A percentile compares a stretch with the other conserved stretches of the same genome.
phyloP scores from a whole-genome alignment of 2,113 vertebrate genomes.

The Lichenostomus cassidix region DNA sequence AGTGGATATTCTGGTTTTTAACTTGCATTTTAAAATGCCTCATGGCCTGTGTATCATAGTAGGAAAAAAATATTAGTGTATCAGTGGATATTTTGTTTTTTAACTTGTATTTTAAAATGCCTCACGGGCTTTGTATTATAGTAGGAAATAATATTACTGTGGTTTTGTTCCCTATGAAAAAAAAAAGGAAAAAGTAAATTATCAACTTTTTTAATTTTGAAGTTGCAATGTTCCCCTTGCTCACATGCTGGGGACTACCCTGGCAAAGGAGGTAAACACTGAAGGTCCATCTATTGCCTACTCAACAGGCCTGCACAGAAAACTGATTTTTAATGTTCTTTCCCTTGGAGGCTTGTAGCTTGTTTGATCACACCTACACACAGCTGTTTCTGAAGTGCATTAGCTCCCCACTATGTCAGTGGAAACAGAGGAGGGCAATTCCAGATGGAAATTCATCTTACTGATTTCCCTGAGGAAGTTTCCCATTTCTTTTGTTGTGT shows the following conservation, averaged over 20 bases:
- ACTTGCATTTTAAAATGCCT: background rate
- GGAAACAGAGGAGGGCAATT: background rate
- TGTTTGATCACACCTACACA: accelerated
- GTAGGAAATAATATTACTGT: background rate
- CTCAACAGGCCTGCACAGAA: background rate
- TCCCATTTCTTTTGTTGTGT: background rate
- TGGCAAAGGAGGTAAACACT: background rate
- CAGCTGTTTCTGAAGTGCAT: background rate
- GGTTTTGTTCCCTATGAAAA: background rate
- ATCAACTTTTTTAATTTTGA: background rate
- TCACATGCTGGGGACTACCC: background rate
- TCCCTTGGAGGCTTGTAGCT: background rate
- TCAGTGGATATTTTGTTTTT: background rate
- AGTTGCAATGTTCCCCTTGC: background rate
- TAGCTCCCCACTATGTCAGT: background rate
- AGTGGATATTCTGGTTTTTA: background rate
- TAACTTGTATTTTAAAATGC: background rate
- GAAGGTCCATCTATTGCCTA: background rate
- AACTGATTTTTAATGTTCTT: background rate
- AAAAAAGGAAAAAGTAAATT: background rate
- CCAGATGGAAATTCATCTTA: background rate
- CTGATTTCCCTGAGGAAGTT: background rate
- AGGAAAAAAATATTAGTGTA: background rate
- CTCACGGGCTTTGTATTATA: background rate
- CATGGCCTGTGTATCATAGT: background rate